Base-by-base conservation (phyloP, 2,888 invertebrate species). In the Rhagium mordax region DNA sequence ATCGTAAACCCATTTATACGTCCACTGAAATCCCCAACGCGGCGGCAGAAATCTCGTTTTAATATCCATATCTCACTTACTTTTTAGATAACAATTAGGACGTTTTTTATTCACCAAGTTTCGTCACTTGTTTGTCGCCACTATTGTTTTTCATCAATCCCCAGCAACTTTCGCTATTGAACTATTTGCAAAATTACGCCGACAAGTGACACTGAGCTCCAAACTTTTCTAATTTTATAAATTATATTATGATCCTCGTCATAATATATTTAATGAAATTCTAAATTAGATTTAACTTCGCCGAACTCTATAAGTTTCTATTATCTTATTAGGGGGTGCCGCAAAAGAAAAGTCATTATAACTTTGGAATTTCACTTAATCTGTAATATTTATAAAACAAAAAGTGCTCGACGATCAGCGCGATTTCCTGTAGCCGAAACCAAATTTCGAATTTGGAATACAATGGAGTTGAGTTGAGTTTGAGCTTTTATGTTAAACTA, bases 151-250 rank as follows among this genome's bases (percentile, higher is more conserved):
- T 57, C 55, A 57, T 24, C 6, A 27, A 21, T 15, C 8, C 18
- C 7, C 27, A 5, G 21, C 16, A 60, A 18, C 29, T 57, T 57
- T 8, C 15, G 15, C 18, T 6, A 8, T 18, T 41, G 29, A 33
- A 60, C 59, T 18, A 60, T 41, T 33, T 60, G 10, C 10, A 27
- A 61, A 47, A 47, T 61, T 48, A 61, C 41, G 6, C 41, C 21
- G 20, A 16, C 21, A 21, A 48, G n/a, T 21, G 61, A n/a, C 47
- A 47, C n/a, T 47, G 47, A 47, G 47, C n/a, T 15, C 21, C 24
- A 8, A 61, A 61, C 47, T 61, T 47, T 61, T 61, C 61, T 61
- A 61, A 61, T 61, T 61, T 47, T 47, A 61, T 61, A 48, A 61
- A 61, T 61, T 61, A 61, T 48, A 21, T 47, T 21, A n/a, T 48